Evolutionary conservation across 2,797 vertebrate genomes (phyloP).

Genomic region (Acropternis orthonyx): DNA sequence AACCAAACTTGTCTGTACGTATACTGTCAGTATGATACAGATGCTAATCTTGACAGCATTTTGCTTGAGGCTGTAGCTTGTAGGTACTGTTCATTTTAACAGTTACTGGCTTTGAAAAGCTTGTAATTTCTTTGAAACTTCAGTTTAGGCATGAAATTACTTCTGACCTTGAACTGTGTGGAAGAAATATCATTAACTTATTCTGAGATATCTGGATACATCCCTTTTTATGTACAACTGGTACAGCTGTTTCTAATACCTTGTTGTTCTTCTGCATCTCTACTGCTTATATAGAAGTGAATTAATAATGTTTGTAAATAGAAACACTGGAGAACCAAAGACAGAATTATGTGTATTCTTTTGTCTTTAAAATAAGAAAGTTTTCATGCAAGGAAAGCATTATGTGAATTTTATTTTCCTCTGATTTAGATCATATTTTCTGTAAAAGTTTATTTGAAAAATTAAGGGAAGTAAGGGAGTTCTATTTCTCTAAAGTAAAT

Average conservation of each 20-base stretch:
- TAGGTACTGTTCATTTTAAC: not conserved
- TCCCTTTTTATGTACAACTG: not conserved
- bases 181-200: not conserved
- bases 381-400: not conserved
- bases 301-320: not conserved
- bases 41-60: not conserved
- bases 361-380: not conserved
- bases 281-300: not conserved
- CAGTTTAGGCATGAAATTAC: not conserved
- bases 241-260: not conserved
- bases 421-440: not conserved
- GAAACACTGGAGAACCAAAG: not conserved
- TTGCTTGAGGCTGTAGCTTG: not conserved
- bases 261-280: not conserved
- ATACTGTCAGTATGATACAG: not conserved
- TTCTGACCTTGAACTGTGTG: not conserved
- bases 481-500: not conserved
- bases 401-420: not conserved
- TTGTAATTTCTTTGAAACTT: not conserved
- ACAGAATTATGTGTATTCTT: not conserved
- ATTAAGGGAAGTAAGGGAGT: not conserved
- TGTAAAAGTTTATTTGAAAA: not conserved
- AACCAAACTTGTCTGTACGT: not conserved
- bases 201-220: not conserved
- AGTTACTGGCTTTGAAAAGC: not conserved